Base-by-base conservation (phyloP, 2,113 vertebrate genomes). In the Dicerorhinus sumatrensis region DNA sequence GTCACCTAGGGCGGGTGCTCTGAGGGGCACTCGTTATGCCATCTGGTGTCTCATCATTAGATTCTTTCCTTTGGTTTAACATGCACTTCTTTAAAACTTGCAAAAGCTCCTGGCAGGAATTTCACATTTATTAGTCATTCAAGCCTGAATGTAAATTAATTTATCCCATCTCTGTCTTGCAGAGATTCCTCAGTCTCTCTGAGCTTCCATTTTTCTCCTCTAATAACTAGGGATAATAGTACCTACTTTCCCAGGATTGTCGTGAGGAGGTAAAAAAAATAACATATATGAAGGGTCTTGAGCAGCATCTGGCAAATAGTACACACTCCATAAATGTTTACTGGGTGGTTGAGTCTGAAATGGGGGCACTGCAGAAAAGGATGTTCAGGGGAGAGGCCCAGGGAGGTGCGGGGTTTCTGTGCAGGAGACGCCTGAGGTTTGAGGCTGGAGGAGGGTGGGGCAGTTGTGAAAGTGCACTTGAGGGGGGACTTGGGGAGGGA, bases 251-350 rank as follows among this genome's bases (percentile, higher is more conserved):
- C 65, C 20, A 13, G 39, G 36, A 29, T 39, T 42, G 13, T 8
- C 23, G 3, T 5, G 39, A 31, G 48, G 62, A 2, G 25, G 46
- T 4, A 6, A 6, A 16, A 16, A n/a, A 21, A 54, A 48, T 17
- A 25, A 3, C 60, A 2, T 1, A 1, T 1, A 3, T 2, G 4
- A 27, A 42, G 54, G 54, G 42, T 36, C 67, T 25, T 0, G 0
- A 5, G 60, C 11, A 25, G 20, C 18, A 5, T 3, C n/a, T n/a
- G 75, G 82, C 31, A 4, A 46, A 11, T 0, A 33, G 31, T 0
- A 9, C 20, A 5, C 0, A 54, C 29, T 10, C 33, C 8, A 0
- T 31, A 1, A 2, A 9, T 76, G 3, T 8, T 51, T 31, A 13
- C 4, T 8, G 62, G 14, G 1, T 1, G 20, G 29, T 9, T 7